phyloP scores from a whole-genome alignment of 2,797 vertebrate species.

The Acanthopagrus latus region DNA sequence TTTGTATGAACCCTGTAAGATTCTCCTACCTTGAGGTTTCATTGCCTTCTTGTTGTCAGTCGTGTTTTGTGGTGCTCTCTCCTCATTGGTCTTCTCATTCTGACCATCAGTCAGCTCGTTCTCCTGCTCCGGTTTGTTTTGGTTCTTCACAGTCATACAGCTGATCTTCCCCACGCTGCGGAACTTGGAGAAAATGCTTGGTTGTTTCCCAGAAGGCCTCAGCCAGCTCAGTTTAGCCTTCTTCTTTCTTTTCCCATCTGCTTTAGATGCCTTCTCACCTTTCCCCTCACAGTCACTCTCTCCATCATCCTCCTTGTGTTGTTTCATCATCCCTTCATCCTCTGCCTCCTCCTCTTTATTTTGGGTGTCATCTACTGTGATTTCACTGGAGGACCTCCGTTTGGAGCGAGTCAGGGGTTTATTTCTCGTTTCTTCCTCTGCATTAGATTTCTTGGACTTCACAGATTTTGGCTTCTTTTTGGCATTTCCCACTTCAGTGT shows the following conservation, averaged over 20 bases:
- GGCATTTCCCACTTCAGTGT: conserved; percentile 91
- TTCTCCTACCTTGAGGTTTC: conserved; percentile 74
- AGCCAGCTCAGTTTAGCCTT: conserved; percentile 90
- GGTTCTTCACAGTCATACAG: conserved; percentile 82
- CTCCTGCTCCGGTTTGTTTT: conserved; percentile 71
- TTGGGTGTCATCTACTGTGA: conserved; percentile 31
- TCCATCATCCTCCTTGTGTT: conserved; percentile 70
- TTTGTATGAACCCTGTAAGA: too few species aligned
- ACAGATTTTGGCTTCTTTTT: conserved; percentile 94
- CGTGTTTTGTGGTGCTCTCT: neutral
- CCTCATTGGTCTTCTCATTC: conserved; percentile 58
- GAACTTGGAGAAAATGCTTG: conserved; percentile 97
- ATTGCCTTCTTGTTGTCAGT: conserved; percentile 23
- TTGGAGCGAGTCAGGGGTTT: conserved; percentile 91
- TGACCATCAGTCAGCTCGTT: neutral
- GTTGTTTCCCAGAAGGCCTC: conserved; percentile 91
- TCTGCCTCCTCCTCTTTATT: conserved; percentile 65
- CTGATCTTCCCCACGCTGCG: conserved; percentile 91
- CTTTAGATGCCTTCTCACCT: conserved; percentile 74
- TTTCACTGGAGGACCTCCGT: conserved; percentile 87
- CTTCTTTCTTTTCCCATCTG: conserved; percentile 88
- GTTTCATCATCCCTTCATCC: conserved; percentile 70
- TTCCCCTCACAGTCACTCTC: conserved; percentile 76
- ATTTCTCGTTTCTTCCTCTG: conserved; percentile 73
- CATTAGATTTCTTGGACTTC: conserved; percentile 82